phyloP scores from a whole-genome alignment of 2,797 vertebrate genomes.

The Merluccius polli region DNA sequence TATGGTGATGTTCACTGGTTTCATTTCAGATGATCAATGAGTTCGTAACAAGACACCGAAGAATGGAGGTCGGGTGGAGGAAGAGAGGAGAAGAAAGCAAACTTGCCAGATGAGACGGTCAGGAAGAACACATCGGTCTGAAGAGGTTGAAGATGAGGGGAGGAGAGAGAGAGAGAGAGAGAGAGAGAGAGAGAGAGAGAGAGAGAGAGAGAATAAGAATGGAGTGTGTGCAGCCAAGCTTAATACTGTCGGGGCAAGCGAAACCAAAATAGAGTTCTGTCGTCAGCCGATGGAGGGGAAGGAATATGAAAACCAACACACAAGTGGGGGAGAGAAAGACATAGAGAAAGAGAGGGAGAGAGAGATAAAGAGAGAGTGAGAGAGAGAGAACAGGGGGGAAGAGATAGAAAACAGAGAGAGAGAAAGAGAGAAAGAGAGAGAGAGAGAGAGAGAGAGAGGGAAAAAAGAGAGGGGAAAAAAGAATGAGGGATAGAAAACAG shows the following conservation, averaged over 20 bases:
- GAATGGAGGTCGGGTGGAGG: not conserved
- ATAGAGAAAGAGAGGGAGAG: not conserved
- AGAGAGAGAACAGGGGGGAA: slow-evolving; percentile 1
- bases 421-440: slow-evolving; percentile 1
- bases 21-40: not conserved
- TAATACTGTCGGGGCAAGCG: not conserved
- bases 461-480: slow-evolving; percentile 25
- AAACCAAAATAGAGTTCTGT: slow-evolving; percentile 10
- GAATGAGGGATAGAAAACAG: not conserved
- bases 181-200: too few relatives aligned
- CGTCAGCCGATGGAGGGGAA: slow-evolving; percentile 10
- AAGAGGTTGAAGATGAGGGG: slow-evolving; percentile 11
- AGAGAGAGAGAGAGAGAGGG: slow-evolving; percentile 7
- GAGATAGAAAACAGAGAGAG: slow-evolving; percentile 1
- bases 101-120: slow-evolving; percentile 18
- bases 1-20: not conserved
- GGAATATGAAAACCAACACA: slow-evolving; percentile 15
- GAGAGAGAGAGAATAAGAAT: not conserved
- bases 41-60: not conserved
- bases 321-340: not conserved
- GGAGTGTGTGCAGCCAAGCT: not conserved
- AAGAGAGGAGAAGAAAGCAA: not conserved
- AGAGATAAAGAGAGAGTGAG: not conserved
- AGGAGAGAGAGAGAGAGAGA: not conserved
- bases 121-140: slow-evolving; percentile 8